A percentile compares a stretch with the other conserved stretches of the same genome.
Conservation (phyloP, 2,888 invertebrate species). For the Lordiphosa fenestrarum region DNA sequence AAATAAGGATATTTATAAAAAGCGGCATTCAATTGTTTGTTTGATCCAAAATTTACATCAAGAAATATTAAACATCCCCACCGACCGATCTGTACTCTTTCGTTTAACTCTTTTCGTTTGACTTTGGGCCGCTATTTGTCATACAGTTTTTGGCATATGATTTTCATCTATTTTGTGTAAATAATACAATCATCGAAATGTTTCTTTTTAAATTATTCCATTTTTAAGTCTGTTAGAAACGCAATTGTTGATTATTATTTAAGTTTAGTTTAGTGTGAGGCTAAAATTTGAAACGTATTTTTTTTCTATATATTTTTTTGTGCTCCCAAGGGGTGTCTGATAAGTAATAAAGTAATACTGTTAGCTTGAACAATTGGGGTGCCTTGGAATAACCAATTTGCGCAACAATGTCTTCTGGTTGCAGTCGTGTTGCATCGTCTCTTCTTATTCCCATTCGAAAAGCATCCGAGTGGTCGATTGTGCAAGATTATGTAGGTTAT, state of each 20-base stretch:
- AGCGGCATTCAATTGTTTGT: slow-evolving; percentile 15
- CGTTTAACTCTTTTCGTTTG: slow-evolving; percentile 7
- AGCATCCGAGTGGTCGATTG: too few relatives aligned
- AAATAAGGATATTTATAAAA: slow-evolving; percentile 35
- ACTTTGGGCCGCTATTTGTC: slow-evolving; percentile 3
- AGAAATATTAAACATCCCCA: slow-evolving; percentile 66
- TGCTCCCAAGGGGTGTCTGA: slow-evolving; percentile 1
- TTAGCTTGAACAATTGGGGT: too few relatives aligned
- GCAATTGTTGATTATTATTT: slow-evolving; percentile 80
- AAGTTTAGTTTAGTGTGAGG: slow-evolving; percentile 80
- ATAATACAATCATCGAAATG: slow-evolving; percentile 12
- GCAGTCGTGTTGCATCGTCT: too few relatives aligned
- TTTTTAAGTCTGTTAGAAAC: slow-evolving; percentile 68
- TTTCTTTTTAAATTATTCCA: slow-evolving; percentile 50
- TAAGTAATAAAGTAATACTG: too few relatives aligned
- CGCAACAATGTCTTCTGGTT: too few relatives aligned
- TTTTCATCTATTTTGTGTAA: slow-evolving; percentile 14
- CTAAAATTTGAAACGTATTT: slow-evolving; percentile 50
- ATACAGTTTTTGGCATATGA: slow-evolving; percentile 17
- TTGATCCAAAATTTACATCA: not conserved
- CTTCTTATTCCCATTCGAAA: too few relatives aligned
- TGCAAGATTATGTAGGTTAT: too few relatives aligned
- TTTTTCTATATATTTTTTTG: slow-evolving; percentile 1
- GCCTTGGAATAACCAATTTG: too few relatives aligned
- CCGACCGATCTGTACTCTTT: slow-evolving; percentile 44